phyloP scores from a whole-genome alignment of 1,140 invertebrate genomes.

The Hylaeus volcanicus region DNA sequence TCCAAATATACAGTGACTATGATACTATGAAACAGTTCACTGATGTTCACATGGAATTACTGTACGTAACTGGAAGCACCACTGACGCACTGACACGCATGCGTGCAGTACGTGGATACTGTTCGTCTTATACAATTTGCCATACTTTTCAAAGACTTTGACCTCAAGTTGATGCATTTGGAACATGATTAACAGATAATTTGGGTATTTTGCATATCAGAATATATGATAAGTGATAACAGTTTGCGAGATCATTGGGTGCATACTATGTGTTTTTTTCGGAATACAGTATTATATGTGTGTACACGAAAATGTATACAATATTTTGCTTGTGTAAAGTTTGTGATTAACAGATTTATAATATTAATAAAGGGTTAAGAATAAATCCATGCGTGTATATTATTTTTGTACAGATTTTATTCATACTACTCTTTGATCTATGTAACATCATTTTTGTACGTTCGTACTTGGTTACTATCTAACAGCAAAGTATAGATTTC shows the following conservation, averaged over 20 bases:
- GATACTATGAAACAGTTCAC: no score
- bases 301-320: no score
- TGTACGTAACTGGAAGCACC: background rate
- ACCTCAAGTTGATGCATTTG: conserved; percentile 21
- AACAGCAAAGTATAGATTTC: background rate
- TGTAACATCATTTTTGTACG: no score
- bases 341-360: no score
- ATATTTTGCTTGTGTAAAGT: no score
- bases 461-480: no score
- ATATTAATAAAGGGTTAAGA: no score
- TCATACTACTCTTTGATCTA: no score
- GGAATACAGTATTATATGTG: no score
- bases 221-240: background rate
- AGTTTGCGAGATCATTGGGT: background rate
- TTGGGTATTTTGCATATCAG: background rate
- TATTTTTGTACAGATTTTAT: no score
- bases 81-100: conserved; percentile 28
- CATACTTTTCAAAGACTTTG: conserved; percentile 42
- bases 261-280: no score
- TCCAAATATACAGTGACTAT: background rate
- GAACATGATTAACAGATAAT: background rate
- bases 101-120: conserved; percentile 33
- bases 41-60: background rate
- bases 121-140: conserved; percentile 24
- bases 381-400: no score